Percentiles rank a stretch among this genome's conserved stretches.
Conservation (phyloP, 2,888 invertebrate genomes). For the Scaptomyza polygonia region DNA sequence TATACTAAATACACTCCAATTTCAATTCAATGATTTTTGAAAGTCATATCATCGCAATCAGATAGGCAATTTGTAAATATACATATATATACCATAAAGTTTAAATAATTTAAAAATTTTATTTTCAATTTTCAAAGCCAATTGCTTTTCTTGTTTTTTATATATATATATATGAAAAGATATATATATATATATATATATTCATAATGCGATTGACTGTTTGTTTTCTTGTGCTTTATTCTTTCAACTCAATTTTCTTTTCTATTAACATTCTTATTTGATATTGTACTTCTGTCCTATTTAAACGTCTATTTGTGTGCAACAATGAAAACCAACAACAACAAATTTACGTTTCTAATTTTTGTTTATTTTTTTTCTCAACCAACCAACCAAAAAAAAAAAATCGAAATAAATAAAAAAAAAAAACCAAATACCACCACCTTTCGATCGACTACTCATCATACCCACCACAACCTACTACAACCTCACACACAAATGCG, state of each 20-base stretch:
- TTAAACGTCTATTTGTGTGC: constrained; percentile 32
- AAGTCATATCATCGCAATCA: constrained; percentile 9
- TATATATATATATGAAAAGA: not conserved
- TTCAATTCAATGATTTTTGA: constrained; percentile 11
- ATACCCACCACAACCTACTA: constrained; percentile 60
- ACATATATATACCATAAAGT: not conserved
- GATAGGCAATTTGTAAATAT: constrained; percentile 20
- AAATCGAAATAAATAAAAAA: not conserved
- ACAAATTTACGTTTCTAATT: constrained; percentile 56
- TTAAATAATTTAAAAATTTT: not conserved
- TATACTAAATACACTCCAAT: constrained; percentile 26
- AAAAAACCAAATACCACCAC: constrained; percentile 27
- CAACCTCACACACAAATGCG: constrained; percentile 63
- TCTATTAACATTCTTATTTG: constrained; percentile 13
- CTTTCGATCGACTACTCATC: constrained; percentile 78
- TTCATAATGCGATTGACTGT: constrained; percentile 34
- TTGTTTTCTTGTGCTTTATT: constrained; percentile 44
- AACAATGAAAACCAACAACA: constrained; percentile 41
- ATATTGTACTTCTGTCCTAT: constrained; percentile 3
- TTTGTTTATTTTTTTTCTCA: constrained; percentile 56
- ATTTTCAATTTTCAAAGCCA: constrained; percentile 24
- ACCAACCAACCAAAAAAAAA: constrained; percentile 33
- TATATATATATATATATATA: not conserved
- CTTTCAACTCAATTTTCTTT: constrained; percentile 38
- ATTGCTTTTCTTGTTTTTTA: constrained; percentile 74